phyloP scores from a whole-genome alignment of 2,888 invertebrate genomes.

The Caenorhabditis afra region DNA sequence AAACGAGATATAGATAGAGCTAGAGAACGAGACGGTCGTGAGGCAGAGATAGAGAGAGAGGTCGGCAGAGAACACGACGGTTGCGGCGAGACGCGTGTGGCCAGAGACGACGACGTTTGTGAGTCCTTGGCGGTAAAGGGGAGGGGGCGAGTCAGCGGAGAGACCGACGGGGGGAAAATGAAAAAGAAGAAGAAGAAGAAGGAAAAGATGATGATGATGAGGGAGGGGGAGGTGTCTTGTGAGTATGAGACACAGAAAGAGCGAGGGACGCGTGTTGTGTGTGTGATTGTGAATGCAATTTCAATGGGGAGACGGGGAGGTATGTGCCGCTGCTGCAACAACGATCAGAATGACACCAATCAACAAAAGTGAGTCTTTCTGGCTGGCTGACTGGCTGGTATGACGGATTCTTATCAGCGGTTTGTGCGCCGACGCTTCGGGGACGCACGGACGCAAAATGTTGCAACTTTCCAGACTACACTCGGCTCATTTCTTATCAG shows the following conservation, averaged over 20 bases:
- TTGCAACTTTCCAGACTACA: too few species aligned
- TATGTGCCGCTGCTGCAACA: background rate
- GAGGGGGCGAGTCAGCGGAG: background rate
- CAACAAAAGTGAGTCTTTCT: background rate
- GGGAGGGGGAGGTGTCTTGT: background rate
- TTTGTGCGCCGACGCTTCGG: too few species aligned
- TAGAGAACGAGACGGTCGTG: background rate
- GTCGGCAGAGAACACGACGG: slow-evolving; percentile 5
- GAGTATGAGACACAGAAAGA: background rate
- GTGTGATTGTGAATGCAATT: background rate
- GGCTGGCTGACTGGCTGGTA: too few species aligned
- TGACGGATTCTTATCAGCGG: too few species aligned
- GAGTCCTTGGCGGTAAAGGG: background rate
- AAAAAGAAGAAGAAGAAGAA: background rate
- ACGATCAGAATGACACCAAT: slow-evolving; percentile 7
- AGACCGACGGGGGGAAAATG: background rate
- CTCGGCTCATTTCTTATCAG: too few species aligned
- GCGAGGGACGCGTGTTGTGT: background rate
- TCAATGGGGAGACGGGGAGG: background rate
- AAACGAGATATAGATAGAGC: background rate
- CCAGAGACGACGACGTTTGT: background rate
- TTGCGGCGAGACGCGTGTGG: background rate
- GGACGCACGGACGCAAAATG: too few species aligned
- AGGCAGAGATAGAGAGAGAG: slow-evolving; percentile 13
- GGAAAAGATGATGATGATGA: background rate